phyloP scores from a whole-genome alignment of 2,888 invertebrate species.

The Nymphalis c-album region DNA sequence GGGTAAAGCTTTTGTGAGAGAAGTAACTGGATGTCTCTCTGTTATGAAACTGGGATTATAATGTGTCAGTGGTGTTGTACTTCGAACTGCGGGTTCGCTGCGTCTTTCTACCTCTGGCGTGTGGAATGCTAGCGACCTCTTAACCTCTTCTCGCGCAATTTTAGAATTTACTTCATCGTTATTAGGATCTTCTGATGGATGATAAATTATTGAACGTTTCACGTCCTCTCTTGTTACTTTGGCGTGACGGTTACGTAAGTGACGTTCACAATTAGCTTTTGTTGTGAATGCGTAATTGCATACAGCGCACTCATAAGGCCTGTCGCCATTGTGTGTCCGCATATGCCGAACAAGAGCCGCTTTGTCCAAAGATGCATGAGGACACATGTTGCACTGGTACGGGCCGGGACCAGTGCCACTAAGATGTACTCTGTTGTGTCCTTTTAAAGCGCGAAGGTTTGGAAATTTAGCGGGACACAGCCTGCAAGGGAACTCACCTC shows the following conservation, averaged over 20 bases:
- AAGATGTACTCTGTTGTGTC: conserved; percentile 93
- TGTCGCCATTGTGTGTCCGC: conserved; percentile 96
- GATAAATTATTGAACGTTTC: conserved; percentile 92
- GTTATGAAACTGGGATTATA: conserved; percentile 71
- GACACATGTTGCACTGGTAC: conserved; percentile 96
- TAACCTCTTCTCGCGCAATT: conserved; percentile 78
- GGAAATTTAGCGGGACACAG: conserved; percentile 94
- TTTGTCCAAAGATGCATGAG: conserved; percentile 93
- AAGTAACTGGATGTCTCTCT: conserved; percentile 71
- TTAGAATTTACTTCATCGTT: conserved; percentile 86
- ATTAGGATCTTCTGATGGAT: conserved; percentile 91
- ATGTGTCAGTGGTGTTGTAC: conserved; percentile 72
- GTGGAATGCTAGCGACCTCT: conserved; percentile 79
- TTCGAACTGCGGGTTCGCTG: conserved; percentile 64
- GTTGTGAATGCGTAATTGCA: conserved; percentile 98
- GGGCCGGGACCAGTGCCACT: conserved; percentile 89
- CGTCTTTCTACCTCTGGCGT: conserved; percentile 77
- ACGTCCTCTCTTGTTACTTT: conserved; percentile 93
- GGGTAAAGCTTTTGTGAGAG: conserved; percentile 64
- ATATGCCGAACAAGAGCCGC: conserved; percentile 95
- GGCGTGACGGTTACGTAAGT: conserved; percentile 94
- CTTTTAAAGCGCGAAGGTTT: conserved; percentile 93
- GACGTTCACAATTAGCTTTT: conserved; percentile 97
- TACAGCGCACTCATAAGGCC: conserved; percentile 96
- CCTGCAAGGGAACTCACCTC: conserved; percentile 94